These are phyloP conservation scores for Paedocypris sp. DNA, from an alignment of 2,113 vertebrate species.

Conservation along the genomic window DNA sequence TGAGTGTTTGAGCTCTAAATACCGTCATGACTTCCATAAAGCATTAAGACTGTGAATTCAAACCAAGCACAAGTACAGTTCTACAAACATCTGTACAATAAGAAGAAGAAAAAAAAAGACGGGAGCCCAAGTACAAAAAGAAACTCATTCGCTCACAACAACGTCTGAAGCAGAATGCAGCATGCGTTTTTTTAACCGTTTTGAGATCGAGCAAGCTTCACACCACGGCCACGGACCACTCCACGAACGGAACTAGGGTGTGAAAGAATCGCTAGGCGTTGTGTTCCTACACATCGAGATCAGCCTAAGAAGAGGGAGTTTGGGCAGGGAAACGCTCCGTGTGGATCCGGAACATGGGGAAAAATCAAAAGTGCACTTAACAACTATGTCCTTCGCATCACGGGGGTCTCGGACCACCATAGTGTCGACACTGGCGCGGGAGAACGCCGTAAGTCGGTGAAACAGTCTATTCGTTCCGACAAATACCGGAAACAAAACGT, in stretches of 20 bases:
- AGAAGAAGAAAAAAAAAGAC: conserved; percentile 42
- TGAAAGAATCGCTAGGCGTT: conserved; percentile 50
- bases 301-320: neutral
- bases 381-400: neutral
- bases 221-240: conserved; percentile 61
- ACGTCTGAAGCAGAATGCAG: conserved; percentile 61
- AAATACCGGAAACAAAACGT: too few relatives aligned
- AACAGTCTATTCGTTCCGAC: too few relatives aligned
- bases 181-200: conserved; percentile 52
- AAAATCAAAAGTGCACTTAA: conserved; percentile 15
- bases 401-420: too few relatives aligned
- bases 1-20: conserved; percentile 56
- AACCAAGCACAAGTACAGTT: conserved; percentile 52
- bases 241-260: conserved; percentile 57
- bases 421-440: too few relatives aligned
- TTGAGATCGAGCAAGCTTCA: conserved; percentile 56
- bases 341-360: too few relatives aligned
- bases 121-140: conserved; percentile 36
- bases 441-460: too few relatives aligned
- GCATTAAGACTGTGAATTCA: conserved; percentile 42
- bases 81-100: conserved; percentile 63
- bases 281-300: conserved; percentile 48
- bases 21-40: conserved; percentile 44
- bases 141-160: conserved; percentile 58
- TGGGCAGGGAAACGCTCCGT: too few relatives aligned